A percentile compares a stretch with the other conserved stretches of the same genome.
Conservation (phyloP, 2,797 vertebrate species). For the Sciurus vulgaris region DNA sequence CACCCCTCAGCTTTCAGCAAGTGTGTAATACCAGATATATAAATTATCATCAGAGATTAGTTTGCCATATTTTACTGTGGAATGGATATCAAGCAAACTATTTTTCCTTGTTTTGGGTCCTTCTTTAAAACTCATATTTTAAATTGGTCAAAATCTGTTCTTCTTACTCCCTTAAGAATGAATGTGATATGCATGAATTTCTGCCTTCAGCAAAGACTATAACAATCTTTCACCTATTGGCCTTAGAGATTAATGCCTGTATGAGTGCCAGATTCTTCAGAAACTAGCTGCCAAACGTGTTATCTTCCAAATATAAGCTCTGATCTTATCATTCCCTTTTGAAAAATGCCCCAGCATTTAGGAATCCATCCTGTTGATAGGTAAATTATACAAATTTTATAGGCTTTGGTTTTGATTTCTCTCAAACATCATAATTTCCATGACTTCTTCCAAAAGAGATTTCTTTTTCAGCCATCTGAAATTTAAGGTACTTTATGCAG, state of each 20-base stretch:
- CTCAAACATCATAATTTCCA: conserved; percentile 59
- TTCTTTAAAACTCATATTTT: conserved; percentile 53
- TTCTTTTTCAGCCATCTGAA: conserved; percentile 57
- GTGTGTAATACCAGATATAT: conserved; percentile 64
- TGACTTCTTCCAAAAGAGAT: conserved; percentile 1
- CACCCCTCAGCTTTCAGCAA: fast-evolving
- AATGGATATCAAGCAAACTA: conserved; percentile 71
- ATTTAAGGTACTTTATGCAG: not conserved
- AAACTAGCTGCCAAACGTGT: conserved; percentile 79
- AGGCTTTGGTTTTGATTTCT: conserved; percentile 59
- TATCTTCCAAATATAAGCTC: conserved; percentile 77
- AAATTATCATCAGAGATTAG: not conserved
- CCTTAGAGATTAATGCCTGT: conserved; percentile 78
- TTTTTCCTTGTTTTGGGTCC: conserved; percentile 39
- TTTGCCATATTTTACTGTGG: conserved; percentile 62
- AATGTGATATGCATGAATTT: conserved; percentile 37
- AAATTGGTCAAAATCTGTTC: conserved; percentile 77
- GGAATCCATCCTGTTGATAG: conserved; percentile 45
- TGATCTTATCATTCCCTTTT: conserved; percentile 58
- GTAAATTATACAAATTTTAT: conserved; percentile 50
- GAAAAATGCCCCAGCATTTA: conserved; percentile 64
- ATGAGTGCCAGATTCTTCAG: conserved; percentile 77
- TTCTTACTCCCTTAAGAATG: conserved; percentile 72
- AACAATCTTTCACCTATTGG: conserved; percentile 77
- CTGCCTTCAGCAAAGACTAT: conserved; percentile 81